Percentiles rank a stretch among this genome's conserved stretches.
phyloP scores from a whole-genome alignment of 2,797 vertebrate genomes.

The Helicolenus hilgendorfi region DNA sequence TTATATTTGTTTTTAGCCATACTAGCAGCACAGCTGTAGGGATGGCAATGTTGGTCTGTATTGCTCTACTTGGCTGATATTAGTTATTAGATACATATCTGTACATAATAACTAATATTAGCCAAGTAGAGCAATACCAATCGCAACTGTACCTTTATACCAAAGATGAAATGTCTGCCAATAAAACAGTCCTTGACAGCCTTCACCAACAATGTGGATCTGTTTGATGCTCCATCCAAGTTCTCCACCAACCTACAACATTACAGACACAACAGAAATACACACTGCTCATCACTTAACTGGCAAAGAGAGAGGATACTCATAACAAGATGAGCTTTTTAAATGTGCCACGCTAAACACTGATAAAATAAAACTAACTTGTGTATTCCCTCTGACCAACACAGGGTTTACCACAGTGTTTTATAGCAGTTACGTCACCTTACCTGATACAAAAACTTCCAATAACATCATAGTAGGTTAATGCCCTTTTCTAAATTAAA shows the following conservation, averaged over 20 bases:
- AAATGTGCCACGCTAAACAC: neutral
- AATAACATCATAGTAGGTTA: neutral
- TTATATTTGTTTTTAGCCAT: too few species aligned
- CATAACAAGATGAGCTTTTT: neutral
- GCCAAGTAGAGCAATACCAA: neutral
- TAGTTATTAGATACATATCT: neutral
- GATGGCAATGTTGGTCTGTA: too few species aligned
- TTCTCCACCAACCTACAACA: conserved; percentile 79
- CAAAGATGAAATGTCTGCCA: conserved; percentile 95
- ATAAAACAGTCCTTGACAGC: conserved; percentile 95
- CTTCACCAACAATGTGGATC: conserved; percentile 86
- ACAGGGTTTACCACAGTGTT: neutral
- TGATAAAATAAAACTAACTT: neutral
- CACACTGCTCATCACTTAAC: neutral
- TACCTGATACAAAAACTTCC: neutral
- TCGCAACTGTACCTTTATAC: conserved; percentile 91
- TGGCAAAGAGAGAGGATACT: neutral
- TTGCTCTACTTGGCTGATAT: too few species aligned
- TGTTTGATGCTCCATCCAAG: conserved; percentile 62
- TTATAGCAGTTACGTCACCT: neutral
- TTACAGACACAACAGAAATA: neutral
- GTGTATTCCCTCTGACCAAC: neutral
- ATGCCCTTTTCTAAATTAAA: neutral
- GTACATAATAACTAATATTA: neutral
- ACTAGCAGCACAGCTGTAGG: too few species aligned